Evolutionary conservation across 2,888 invertebrate genomes (phyloP), one percentile per base, ranked within the genome.

Genomic region (Bedellia somnulentella): DNA sequence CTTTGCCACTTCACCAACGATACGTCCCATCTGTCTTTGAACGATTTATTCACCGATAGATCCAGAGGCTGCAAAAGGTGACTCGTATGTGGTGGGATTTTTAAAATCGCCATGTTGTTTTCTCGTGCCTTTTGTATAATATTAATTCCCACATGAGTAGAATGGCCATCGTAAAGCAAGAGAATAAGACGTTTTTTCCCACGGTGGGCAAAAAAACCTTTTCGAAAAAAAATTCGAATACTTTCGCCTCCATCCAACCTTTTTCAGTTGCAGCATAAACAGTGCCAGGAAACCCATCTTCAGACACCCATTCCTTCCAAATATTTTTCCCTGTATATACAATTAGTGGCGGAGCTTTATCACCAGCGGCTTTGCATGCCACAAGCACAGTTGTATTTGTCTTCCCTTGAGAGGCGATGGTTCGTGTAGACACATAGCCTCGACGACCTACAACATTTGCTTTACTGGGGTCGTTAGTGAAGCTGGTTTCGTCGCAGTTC

Each of bases 101-200:
- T 43, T 30, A 43, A 25, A 24, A 45, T 44, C 16, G 38, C 39
- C 24, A 41, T 35, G 12, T 37, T 16, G 23, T 26, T 23, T 23
- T 28, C 26, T 21, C 31, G 35, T 13, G 44, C 44, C 28, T 37
- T 34, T 35, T 43, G 37, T 11, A 38, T 36, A 16, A 47, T 36
- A 29, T 42, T 36, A 27, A 45, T 32, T 14, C 36, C 30, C 18
- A 47, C 35, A 30, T 48, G 47, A 17, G 45, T 40, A 21, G 35
- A 37, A 28, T 46, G 46, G 6, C 43, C 46, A 37, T 48, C 47
- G 35, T 41, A 46, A 14, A 51, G 37, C 21, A 47, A 33, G 5
- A 44, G 37, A 18, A 41, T 39, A 26, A 44, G 46, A 13, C 47
- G 35, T 24, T 39, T 35, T 27, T 38, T 15, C 15, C 34, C 36